Conservation (phyloP, 2,113 vertebrate species). For the Oryctolagus cuniculus region mOryCun1.1 NC_091436.1:143694001-143694500, state of each 20-base stretch:
- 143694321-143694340: not conserved
- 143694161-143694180: not conserved
- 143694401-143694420: not conserved
- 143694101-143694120: not conserved
- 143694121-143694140: not conserved
- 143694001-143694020: not conserved
- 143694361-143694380: conserved; percentile 40
- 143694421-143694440: not conserved
- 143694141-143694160: not conserved
- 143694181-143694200: not conserved
- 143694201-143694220: not conserved
- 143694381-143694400: not conserved
- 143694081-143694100: not conserved
- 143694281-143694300: conserved; percentile 32
- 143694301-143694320: not conserved
- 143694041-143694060: not conserved
- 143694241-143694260: not conserved
- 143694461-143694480: conserved; percentile 16
- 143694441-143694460: not conserved
- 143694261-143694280: conserved; percentile 13
- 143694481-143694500: not conserved
- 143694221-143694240: not conserved
- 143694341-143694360: not conserved
- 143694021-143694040: not conserved
- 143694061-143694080: not conserved